phyloP scores from a whole-genome alignment of 2,888 invertebrate species.

The Cinara cedri region DNA sequence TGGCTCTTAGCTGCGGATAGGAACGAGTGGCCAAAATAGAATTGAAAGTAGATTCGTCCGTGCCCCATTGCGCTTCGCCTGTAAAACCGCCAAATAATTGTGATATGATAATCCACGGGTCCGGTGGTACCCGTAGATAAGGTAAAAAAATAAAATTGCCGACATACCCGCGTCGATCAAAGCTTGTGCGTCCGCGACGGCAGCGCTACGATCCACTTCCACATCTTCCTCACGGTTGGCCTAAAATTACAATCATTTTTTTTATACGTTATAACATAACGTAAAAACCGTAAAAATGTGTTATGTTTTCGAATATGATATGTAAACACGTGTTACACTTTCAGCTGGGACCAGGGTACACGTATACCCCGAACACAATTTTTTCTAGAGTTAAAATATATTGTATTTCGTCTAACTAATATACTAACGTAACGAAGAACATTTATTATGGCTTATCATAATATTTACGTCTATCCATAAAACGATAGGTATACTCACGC shows the following conservation, averaged over 20 bases:
- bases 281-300: too few species aligned
- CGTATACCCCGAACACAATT: too few species aligned
- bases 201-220: conserved; percentile 73
- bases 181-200: conserved; percentile 81
- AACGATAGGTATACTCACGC: conserved; percentile 63
- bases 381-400: too few species aligned
- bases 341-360: too few species aligned
- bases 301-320: too few species aligned
- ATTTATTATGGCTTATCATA: background rate
- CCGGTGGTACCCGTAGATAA: too few species aligned
- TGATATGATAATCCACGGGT: too few species aligned
- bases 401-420: too few species aligned
- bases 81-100: conserved; percentile 21
- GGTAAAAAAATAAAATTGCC: too few species aligned
- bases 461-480: background rate
- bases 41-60: conserved; percentile 65
- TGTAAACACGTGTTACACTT: too few species aligned
- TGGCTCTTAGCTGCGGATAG: conserved; percentile 64
- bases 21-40: conserved; percentile 65
- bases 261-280: background rate
- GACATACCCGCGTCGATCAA: conserved; percentile 75
- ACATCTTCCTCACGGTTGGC: conserved; percentile 83
- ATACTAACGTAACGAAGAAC: too few species aligned
- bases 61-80: conserved; percentile 64
- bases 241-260: conserved; percentile 62